These are phyloP conservation scores for Dendrocincla tyrannina DNA, from an alignment of 2,797 vertebrate species.

Conservation along the genomic window DNA sequence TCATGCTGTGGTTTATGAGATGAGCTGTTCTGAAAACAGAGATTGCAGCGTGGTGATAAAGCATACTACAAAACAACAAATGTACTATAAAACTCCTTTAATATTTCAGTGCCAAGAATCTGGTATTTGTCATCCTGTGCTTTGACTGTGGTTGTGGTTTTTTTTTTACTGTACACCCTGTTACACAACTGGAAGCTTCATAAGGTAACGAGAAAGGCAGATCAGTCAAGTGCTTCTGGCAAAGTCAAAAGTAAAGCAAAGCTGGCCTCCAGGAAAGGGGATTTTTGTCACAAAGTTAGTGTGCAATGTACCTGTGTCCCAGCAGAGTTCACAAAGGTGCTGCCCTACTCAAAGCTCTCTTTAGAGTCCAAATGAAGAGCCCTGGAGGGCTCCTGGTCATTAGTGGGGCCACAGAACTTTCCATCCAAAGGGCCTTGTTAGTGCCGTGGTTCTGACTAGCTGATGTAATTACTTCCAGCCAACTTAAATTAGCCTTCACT, in stretches of 20 bases:
- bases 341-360: neutral
- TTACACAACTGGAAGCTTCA: neutral
- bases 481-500: neutral
- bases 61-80: neutral
- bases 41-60: neutral
- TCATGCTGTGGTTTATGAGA: neutral
- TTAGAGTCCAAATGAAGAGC: neutral
- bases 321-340: neutral
- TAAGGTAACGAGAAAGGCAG: neutral
- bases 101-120: neutral
- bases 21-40: neutral
- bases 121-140: neutral
- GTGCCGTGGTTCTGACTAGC: neutral
- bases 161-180: neutral
- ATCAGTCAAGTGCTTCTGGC: neutral
- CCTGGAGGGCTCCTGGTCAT: neutral
- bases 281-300: neutral
- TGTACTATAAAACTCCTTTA: neutral
- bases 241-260: neutral
- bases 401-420: neutral
- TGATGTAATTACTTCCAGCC: neutral
- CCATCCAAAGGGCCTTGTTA: neutral
- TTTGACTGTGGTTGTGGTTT: neutral
- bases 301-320: neutral
- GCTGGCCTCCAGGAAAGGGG: neutral